Conservation (phyloP, 2,888 invertebrate species). For the Drepanosiphum platanoidis region DNA sequence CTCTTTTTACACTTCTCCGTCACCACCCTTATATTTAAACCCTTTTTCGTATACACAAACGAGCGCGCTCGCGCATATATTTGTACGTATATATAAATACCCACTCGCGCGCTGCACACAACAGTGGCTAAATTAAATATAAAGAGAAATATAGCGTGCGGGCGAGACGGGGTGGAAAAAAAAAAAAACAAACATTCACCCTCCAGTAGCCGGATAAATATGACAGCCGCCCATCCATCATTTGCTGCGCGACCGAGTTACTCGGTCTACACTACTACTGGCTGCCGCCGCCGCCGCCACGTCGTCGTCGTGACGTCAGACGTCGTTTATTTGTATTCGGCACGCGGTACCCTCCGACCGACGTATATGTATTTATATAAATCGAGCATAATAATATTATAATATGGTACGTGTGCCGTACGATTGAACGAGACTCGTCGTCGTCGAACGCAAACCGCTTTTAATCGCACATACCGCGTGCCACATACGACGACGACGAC, state of each 20-base stretch:
- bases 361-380: background rate
- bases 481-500: background rate
- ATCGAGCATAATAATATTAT: too few species aligned
- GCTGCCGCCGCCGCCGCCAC: constrained; percentile 29
- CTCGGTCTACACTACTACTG: constrained; percentile 28
- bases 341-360: constrained; percentile 45
- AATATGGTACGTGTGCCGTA: too few species aligned
- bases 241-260: constrained; percentile 56
- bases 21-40: constrained; percentile 46
- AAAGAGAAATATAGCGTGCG: constrained; percentile 40
- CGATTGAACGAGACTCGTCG: constrained; percentile 51
- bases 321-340: constrained; percentile 61
- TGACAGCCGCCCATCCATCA: constrained; percentile 62
- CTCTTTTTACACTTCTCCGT: constrained; percentile 46
- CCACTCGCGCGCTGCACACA: background rate
- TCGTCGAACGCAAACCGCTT: background rate
- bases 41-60: constrained; percentile 37
- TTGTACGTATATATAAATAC: background rate
- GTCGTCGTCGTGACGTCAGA: constrained; percentile 46
- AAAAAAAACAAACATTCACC: constrained; percentile 45
- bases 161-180: background rate
- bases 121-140: constrained; percentile 60
- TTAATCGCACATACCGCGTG: background rate
- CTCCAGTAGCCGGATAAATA: constrained; percentile 57
- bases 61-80: background rate